A percentile compares a stretch with the other conserved stretches of the same genome.
These are phyloP conservation scores for Pangasianodon hypophthalmus DNA, from an alignment of 2,113 vertebrate genomes.

Conservation along the genomic window DNA sequence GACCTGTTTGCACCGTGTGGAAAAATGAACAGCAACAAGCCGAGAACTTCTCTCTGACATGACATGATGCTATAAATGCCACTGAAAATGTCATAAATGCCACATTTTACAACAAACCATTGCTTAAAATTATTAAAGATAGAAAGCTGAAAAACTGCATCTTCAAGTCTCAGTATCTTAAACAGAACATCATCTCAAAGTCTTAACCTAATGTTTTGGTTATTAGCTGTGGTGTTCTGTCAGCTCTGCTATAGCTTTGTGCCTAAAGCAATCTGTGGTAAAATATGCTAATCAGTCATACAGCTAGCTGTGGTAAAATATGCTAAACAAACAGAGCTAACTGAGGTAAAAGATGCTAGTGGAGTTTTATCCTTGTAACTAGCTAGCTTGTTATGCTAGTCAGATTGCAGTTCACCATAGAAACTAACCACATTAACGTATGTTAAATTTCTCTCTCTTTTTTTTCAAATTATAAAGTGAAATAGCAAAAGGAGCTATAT, in stretches of 20 bases:
- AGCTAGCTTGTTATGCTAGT: neutral
- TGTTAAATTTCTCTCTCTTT: neutral
- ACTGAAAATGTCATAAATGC: neutral
- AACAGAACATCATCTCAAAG: neutral
- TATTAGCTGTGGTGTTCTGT: neutral
- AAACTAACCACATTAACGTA: neutral
- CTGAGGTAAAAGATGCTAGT: neutral
- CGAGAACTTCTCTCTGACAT: neutral
- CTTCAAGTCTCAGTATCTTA: neutral
- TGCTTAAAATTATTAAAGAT: neutral
- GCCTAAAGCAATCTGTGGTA: neutral
- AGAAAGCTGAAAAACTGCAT: neutral
- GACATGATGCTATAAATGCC: neutral
- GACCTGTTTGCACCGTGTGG: neutral
- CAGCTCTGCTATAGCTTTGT: neutral
- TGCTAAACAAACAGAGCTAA: neutral
- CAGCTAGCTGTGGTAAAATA: neutral
- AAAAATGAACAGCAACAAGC: neutral
- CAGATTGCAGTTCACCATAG: neutral
- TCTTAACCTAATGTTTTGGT: neutral
- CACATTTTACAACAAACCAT: neutral
- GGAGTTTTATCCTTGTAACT: neutral
- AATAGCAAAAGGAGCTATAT: neutral
- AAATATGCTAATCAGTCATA: neutral
- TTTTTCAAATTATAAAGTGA: neutral